These are phyloP conservation scores for Odontamblyopus rebecca DNA, from an alignment of 2,797 vertebrate genomes.

Conservation along the genomic window DNA sequence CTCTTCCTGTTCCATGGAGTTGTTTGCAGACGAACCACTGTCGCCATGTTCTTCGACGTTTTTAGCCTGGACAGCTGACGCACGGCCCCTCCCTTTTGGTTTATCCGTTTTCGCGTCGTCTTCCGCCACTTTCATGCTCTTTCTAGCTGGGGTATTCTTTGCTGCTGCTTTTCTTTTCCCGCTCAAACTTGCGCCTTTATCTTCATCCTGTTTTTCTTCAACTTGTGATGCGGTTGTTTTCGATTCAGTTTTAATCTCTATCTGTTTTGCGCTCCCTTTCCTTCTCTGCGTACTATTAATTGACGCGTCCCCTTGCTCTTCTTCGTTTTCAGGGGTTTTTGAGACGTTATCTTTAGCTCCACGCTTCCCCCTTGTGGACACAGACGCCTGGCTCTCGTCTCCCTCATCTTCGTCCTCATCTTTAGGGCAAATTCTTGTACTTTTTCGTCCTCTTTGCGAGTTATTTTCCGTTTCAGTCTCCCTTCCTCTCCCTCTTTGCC, in stretches of 20 bases:
- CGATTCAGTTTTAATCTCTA: constrained; percentile 22
- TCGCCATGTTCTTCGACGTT: constrained; percentile 31
- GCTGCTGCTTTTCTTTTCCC: constrained; percentile 39
- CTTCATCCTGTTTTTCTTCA: not conserved
- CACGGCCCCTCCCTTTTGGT: constrained; percentile 34
- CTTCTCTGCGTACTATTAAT: constrained; percentile 19
- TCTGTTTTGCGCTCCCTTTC: constrained; percentile 41
- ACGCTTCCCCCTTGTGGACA: constrained; percentile 58
- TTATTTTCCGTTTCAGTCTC: constrained; percentile 35
- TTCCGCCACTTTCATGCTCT: constrained; percentile 7
- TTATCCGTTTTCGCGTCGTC: constrained; percentile 30
- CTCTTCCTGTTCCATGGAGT: constrained; percentile 29
- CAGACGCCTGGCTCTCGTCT: constrained; percentile 6
- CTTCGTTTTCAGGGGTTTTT: constrained; percentile 11
- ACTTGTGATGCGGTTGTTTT: constrained; percentile 15
- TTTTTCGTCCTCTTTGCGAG: constrained; percentile 39
- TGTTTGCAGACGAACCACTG: constrained; percentile 12
- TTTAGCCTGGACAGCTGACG: constrained; percentile 29
- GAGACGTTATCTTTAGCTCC: constrained; percentile 16
- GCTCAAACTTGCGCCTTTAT: not conserved
- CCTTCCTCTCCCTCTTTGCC: constrained; percentile 49
- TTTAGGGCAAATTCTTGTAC: constrained; percentile 11
- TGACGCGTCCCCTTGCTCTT: constrained; percentile 22
- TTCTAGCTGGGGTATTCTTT: constrained; percentile 29
- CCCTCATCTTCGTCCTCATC: constrained; percentile 15